Base-by-base conservation (phyloP, 2,797 vertebrate species). In the Myotis myotis region DNA sequence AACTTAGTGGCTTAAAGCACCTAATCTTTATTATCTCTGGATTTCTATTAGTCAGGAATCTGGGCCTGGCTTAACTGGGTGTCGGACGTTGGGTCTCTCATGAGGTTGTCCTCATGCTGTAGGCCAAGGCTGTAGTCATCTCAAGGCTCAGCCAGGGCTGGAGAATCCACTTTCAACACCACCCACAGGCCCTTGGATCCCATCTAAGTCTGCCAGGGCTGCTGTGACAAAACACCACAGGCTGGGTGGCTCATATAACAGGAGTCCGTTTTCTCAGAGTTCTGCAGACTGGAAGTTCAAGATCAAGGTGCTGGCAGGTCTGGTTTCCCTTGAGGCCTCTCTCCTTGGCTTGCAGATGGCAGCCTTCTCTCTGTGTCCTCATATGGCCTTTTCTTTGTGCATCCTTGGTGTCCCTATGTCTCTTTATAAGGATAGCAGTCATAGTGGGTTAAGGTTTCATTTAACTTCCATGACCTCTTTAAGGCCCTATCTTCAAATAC, bases 21-120 rank as follows among this genome's bases (percentile, higher is more conserved):
- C 13, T 47, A 19, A 70, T 6, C 19, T 55, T 89, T 84, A 60
- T 60, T 68, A n/a, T 87, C 28, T 75, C 55, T 53, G 13, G 9
- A 44, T 90, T 93, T 85, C 49, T 91, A 17, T 64, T 66, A 64
- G 60, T 78, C 30, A 57, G 53, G 25, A 78, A 68, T 23, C 47
- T 84, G 47, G 53, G 22, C 68, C 28, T 1, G 23, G 84, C 4
- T 84, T 51, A 49, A 38, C 3, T 25, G 76, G 36, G 8, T 10
- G 6, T 82, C 38, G 66, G 47, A 30, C 23, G 51, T 84, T 66
- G 28, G 11, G 47, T 91, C 30, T 66, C 51, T 89, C 6, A 2
- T 25, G 55, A 55, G n/a, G 22, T 13, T 70, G 5, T 53, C 17
- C 22, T 79, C 17, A 72, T 92, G 49, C 55, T 36, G 16, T 53